These are phyloP conservation scores for Grallaria varia DNA, from an alignment of 2,113 vertebrate species.

Conservation along the genomic window DNA sequence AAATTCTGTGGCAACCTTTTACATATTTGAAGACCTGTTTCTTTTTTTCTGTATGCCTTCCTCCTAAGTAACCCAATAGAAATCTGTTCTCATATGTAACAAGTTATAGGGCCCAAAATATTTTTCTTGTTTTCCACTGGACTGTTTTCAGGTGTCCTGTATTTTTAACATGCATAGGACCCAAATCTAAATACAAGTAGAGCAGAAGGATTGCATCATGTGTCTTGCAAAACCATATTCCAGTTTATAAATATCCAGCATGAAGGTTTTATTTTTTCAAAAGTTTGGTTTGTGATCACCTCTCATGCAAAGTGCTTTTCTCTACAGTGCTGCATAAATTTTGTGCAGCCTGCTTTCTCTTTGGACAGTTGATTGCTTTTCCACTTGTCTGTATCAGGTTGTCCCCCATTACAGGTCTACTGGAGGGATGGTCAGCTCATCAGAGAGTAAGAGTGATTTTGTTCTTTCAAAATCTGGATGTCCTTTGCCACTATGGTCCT, in stretches of 20 bases:
- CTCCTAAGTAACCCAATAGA: not conserved
- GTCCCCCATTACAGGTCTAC: not conserved
- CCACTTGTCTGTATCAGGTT: not conserved
- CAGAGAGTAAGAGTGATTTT: not conserved
- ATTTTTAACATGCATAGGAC: not conserved
- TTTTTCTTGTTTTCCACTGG: not conserved
- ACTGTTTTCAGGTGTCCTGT: not conserved
- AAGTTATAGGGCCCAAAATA: not conserved
- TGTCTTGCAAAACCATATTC: not conserved
- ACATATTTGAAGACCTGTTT: not conserved
- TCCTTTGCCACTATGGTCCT: not conserved
- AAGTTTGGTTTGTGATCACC: not conserved
- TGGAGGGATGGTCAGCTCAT: not conserved
- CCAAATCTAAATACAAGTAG: not conserved
- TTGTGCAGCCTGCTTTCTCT: not conserved
- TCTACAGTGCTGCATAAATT: not conserved
- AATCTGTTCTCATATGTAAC: not conserved
- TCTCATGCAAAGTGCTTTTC: not conserved
- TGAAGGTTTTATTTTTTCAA: not conserved
- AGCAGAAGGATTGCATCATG: not conserved
- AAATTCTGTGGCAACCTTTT: not conserved
- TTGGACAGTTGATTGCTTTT: not conserved
- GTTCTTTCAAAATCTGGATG: not conserved
- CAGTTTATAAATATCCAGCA: not conserved
- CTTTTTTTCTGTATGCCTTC: not conserved